Base-by-base conservation (phyloP, 2,797 vertebrate species). In the Scleropages formosus region DNA sequence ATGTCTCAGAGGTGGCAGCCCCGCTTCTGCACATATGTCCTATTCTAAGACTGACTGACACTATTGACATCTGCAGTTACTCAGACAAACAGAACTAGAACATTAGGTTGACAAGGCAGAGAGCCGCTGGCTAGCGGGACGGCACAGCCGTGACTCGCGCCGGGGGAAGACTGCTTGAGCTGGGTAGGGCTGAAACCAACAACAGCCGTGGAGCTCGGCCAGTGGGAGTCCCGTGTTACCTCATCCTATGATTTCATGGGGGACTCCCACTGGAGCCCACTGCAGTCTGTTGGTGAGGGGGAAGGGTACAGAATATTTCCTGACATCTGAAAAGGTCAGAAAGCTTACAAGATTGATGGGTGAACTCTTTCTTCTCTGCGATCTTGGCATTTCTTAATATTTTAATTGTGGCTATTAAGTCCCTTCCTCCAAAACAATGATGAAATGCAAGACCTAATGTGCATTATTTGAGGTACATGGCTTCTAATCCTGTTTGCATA, bases 61-160 rank as follows among this genome's bases (percentile, higher is more conserved):
- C n/a, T 63, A 71, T 39, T 64, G 58, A 76, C 47, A 31, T n/a
- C 59, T 63, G 59, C 46, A 59, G 68, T 76, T 76, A 71, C 71
- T 76, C 71, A 71, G 68, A 60, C 75, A 71, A 63, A 71, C 44
- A 44, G 56, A 53, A 56, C 56, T 76, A 63, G 10, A 49, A 6
- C 6, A 6, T 39, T 2, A 6, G 31, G 31, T 6, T 39, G 31
- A 39, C 31, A 39, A 39, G 31, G 39, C 6, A 31, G 31, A 73
- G 31, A 7, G 71, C 31, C 11, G 27, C 39, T 44, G 67, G 67
- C 20, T 59, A 27, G n/a, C 31, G 16, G 27, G 31, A 47, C 3
- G 13, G 26, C 56, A n/a, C 24, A 39, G 15, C 22, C 11, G 3
- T n/a, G n/a, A n/a, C n/a, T n/a, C 26, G 3, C 31, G 39, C 31